Evolutionary conservation across 2,888 invertebrate genomes (phyloP), one percentile per base, ranked within the genome.

Genomic region (Sesamia inferens): DNA sequence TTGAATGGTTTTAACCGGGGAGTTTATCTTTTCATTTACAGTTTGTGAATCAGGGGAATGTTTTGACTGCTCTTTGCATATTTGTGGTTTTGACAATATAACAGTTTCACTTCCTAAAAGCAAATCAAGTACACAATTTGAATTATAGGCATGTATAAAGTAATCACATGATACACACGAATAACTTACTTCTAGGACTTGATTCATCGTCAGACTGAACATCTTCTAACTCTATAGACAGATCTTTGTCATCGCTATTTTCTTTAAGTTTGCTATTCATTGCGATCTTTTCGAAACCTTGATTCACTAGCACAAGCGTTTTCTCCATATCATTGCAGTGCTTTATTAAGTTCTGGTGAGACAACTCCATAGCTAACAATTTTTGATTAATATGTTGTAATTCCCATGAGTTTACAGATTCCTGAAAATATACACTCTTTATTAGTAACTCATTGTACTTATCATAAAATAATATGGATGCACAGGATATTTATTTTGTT

Each of bases 91-190:
- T 19, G 90, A 84, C 63, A 95, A 84, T 31, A 94, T 94, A 47
- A 94, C 87, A 22, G 96, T 96, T 84, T 86, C 85, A 79, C 92
- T 94, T 79, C 85, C 96, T 96, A 79, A 67, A 93, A 94, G 61
- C 0, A 70, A 82, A 73, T n/a, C 11, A 74, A 57, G 48, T 6
- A 5, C 7, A 47, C 7, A 31, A 13, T 55, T 51, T 31, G 10
- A 57, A 24, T 22, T 42, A 7, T 13, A 44, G 6, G 6, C 14
- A 24, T 39, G 7, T 19, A 14, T 5, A 16, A 42, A 57, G 14
- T 19, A 22, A n/a, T 42, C 4, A 24, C 59, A 59, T 51, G 0
- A 8, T n/a, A 42, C 58, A 47, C 16, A 63, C 47, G 2, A 48
- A 24, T 54, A 14, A 48, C 80, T 63, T 91, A 95, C 94, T 90